These are phyloP conservation scores for Phymanthus crucifer DNA, from an alignment of 92 coral and sea anemone species.

Conservation along the genomic window DNA sequence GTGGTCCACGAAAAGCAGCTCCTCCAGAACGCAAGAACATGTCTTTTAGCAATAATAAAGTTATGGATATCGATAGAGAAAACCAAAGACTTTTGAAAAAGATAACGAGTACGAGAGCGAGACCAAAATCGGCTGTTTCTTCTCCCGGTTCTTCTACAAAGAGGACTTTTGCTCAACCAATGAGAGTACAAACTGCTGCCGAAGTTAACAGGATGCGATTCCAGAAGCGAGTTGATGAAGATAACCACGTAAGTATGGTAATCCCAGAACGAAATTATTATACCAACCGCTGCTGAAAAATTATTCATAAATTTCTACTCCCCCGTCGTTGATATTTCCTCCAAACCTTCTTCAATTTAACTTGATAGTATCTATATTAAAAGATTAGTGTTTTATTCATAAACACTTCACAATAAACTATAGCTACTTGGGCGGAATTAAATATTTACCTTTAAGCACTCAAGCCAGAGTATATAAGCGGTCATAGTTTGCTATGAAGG, in stretches of 20 bases:
- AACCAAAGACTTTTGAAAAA: constrained; percentile 85
- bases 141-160: constrained; percentile 43
- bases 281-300: background rate
- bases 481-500: background rate
- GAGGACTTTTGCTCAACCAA: constrained; percentile 65
- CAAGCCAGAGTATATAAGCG: background rate
- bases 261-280: background rate
- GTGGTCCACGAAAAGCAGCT: constrained; percentile 44
- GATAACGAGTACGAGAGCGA: constrained; percentile 56
- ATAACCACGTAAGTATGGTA: constrained; percentile 75
- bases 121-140: constrained; percentile 67
- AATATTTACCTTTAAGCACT: constrained; percentile 6
- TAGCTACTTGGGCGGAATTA: background rate
- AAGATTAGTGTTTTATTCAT: background rate
- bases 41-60: constrained; percentile 86
- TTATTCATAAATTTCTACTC: background rate
- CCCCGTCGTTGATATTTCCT: background rate
- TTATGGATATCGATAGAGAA: constrained; percentile 89
- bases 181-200: constrained; percentile 84
- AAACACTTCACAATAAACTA: background rate
- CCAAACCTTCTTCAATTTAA: background rate
- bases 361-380: background rate
- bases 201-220: constrained; percentile 91
- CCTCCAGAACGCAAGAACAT: constrained; percentile 83
- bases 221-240: constrained; percentile 85